Evolutionary conservation across 2,888 invertebrate genomes (phyloP), one percentile per base, ranked within the genome.

Genomic region (Epirrita christyi): DNA sequence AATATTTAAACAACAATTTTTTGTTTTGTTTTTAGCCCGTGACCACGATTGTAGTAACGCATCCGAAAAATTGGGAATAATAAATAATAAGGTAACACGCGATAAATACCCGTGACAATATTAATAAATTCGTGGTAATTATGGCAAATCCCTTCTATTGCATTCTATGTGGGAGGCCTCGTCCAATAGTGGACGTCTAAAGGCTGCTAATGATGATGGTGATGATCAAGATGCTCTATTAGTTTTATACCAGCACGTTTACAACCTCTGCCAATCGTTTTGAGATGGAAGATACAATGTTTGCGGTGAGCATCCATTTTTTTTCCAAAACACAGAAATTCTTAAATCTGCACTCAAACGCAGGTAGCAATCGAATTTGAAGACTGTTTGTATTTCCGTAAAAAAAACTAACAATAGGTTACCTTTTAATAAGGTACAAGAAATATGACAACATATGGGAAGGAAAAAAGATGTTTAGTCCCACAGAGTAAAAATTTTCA

Each of bases 331-430:
- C 77, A 77, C 79, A 53, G 81, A 84, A n/a, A 85, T 85, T 81
- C 88, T 87, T 85, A 84, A 88, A 87, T 86, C 86, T 82, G 83
- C 85, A 85, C 86, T 89, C 82, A 74, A 81, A 73, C 68, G 80
- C 91, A 92, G 91, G 92, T 91, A 92, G 92, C 90, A 72, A 82
- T 86, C 83, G 82, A 78, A 83, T 78, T 78, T 83, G 76, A 85
- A 86, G 83, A 80, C 80, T 89, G 83, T 92, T 91, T 91, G 91
- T 89, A 87, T 91, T 87, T 90, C 89, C 80, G 73, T 84, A 83
- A 86, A 85, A 86, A 86, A 11, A 52, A 34, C 65, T 59, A 76
- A 90, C 88, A 91, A 91, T 84, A 86, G 88, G 62, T 73, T 76
- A 73, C 77, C 71, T 80, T 88, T 84, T 91, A 91, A 91, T 88